These are phyloP conservation scores for Trissolcus brochymenae DNA, from an alignment of 2,888 invertebrate genomes.

Conservation along the genomic window DNA sequence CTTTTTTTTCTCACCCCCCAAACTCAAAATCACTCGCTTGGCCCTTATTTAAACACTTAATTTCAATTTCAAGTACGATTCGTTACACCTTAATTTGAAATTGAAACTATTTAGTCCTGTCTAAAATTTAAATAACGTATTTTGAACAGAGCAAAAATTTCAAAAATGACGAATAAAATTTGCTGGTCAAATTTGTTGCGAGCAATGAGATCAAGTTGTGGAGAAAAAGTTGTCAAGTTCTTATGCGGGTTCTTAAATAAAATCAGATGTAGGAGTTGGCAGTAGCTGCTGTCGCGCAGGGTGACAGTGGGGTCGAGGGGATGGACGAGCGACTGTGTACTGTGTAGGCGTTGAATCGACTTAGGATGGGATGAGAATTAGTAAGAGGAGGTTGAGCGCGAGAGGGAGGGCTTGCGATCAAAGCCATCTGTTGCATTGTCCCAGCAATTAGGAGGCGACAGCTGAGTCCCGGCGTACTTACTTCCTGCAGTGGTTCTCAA, in stretches of 20 bases:
- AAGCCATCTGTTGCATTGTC: slow-evolving; percentile 77
- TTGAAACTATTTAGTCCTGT: too few species aligned
- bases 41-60: too few species aligned
- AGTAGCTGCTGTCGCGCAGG: slow-evolving; percentile 25
- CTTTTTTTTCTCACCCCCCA: background rate
- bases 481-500: slow-evolving; percentile 74
- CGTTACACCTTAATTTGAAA: too few species aligned
- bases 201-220: slow-evolving; percentile 14
- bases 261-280: slow-evolving; percentile 45
- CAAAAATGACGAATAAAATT: too few species aligned
- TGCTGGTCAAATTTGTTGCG: background rate
- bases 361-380: slow-evolving; percentile 51
- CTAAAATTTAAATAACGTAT: too few species aligned
- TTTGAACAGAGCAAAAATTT: too few species aligned
- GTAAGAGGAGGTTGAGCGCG: slow-evolving; percentile 59
- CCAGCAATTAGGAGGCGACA: slow-evolving; percentile 77
- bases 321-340: slow-evolving; percentile 14
- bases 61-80: too few species aligned
- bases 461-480: slow-evolving; percentile 75
- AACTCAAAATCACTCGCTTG: background rate
- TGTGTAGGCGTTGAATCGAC: slow-evolving; percentile 56
- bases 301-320: slow-evolving; percentile 9
- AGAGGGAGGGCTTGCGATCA: slow-evolving; percentile 73
- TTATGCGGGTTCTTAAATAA: slow-evolving; percentile 55
- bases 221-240: slow-evolving; percentile 24